Percentiles rank a stretch among this genome's conserved stretches.
These are phyloP conservation scores for Drosophila siamana DNA, from an alignment of 2,888 invertebrate genomes.

Conservation along the genomic window DNA sequence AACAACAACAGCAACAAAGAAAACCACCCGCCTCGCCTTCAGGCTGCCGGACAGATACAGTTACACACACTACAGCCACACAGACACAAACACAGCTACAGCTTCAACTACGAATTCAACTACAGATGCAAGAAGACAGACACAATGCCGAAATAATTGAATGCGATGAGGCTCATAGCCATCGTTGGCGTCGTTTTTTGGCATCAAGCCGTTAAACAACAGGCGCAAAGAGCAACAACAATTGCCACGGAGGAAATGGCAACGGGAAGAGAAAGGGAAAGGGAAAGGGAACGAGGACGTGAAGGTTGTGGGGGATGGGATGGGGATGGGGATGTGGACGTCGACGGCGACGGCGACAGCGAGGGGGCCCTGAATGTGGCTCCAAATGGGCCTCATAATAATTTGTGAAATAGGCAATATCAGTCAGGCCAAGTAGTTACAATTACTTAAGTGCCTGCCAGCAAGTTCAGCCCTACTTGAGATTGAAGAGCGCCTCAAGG, in stretches of 20 bases:
- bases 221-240: constrained; percentile 66
- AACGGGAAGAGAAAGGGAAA: constrained; percentile 36
- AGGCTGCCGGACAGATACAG: constrained; percentile 28
- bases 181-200: constrained; percentile 72
- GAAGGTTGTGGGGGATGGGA: neutral
- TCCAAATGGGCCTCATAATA: constrained; percentile 77
- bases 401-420: constrained; percentile 80
- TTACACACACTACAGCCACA: no score
- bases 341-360: constrained; percentile 25
- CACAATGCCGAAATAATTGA: constrained; percentile 81
- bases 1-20: constrained; percentile 3
- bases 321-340: no score
- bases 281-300: no score
- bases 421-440: constrained; percentile 77
- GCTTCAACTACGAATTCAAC: constrained; percentile 18
- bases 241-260: constrained; percentile 34
- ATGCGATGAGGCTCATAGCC: constrained; percentile 81
- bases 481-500: constrained; percentile 9
- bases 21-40: constrained; percentile 44
- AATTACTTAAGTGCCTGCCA: constrained; percentile 77
- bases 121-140: constrained; percentile 49
- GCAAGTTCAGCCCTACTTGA: constrained; percentile 21
- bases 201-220: constrained; percentile 80
- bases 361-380: constrained; percentile 62
- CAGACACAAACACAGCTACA: no score